A percentile compares a stretch with the other conserved stretches of the same genome.
Conservation (phyloP, 2,113 vertebrate genomes). For the Morone chrysops region DNA sequence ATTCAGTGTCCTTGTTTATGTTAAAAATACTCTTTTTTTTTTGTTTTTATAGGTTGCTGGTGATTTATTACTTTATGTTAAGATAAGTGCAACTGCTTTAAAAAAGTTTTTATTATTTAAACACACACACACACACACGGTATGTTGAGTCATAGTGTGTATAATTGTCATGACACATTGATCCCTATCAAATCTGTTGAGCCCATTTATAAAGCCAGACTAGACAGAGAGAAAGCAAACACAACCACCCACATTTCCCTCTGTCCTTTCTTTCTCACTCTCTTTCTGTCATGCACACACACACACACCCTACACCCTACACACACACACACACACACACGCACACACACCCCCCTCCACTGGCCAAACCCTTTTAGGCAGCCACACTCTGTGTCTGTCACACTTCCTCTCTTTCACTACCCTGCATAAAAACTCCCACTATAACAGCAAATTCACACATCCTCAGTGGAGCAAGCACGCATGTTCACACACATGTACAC, state of each 20-base stretch:
- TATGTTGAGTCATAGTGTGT: constrained; percentile 3
- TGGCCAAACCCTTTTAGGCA: constrained; percentile 47
- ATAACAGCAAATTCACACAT: constrained; percentile 63
- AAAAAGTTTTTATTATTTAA: constrained; percentile 4
- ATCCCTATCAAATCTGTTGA: constrained; percentile 53
- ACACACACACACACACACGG: background rate
- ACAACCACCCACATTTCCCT: constrained; percentile 23
- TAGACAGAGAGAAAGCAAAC: constrained; percentile 34
- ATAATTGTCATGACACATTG: constrained; percentile 21
- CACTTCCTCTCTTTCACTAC: constrained; percentile 35
- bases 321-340: constrained; percentile 7
- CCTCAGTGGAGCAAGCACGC: constrained; percentile 55
- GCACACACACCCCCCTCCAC: constrained; percentile 2
- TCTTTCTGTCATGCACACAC: background rate
- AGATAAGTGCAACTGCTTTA: constrained; percentile 7
- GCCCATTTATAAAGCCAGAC: constrained; percentile 44
- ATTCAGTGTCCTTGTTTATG: constrained; percentile 66
- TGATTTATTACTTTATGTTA: constrained; percentile 34
- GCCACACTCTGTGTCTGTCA: constrained; percentile 43
- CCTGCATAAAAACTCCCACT: constrained; percentile 23
- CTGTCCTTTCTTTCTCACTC: background rate
- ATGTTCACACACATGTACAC: constrained; percentile 61
- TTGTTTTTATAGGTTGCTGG: constrained; percentile 18
- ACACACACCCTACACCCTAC: constrained; percentile 16
- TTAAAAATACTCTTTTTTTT: constrained; percentile 48